A percentile compares a stretch with the other conserved stretches of the same genome.
Evolutionary conservation across 2,888 invertebrate species (phyloP).

Genomic region (Pterostichus madidus): DNA sequence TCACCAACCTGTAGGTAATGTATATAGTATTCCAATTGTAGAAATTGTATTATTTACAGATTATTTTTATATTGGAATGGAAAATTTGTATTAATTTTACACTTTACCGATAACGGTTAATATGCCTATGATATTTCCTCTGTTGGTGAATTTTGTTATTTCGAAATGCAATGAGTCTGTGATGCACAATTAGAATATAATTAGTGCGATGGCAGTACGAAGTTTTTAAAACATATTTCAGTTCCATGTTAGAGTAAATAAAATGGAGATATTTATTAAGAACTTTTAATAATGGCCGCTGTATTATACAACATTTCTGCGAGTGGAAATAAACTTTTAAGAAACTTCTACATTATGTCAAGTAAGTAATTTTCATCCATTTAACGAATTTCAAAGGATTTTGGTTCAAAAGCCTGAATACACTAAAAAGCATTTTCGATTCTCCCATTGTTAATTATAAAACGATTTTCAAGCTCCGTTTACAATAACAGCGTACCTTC

Average conservation of each 20-base stretch:
- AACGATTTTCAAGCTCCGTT: slow-evolving; percentile 44
- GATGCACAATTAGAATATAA: too few species aligned
- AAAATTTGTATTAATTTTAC: too few species aligned
- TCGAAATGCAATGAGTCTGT: too few species aligned
- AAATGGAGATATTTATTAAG: slow-evolving; percentile 52
- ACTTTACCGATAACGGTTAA: too few species aligned
- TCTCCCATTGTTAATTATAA: slow-evolving; percentile 48
- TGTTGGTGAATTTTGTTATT: too few species aligned
- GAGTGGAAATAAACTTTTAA: slow-evolving; percentile 48
- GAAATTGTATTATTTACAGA: too few species aligned
- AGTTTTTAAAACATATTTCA: not conserved
- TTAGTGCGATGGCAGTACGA: not conserved
- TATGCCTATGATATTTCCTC: too few species aligned
- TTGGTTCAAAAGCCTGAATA: slow-evolving; percentile 51
- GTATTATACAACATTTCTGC: slow-evolving; percentile 47
- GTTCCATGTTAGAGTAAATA: slow-evolving; percentile 22
- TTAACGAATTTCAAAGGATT: slow-evolving; percentile 49
- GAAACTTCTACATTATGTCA: slow-evolving; percentile 53
- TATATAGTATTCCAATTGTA: too few species aligned
- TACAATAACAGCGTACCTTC: slow-evolving; percentile 34
- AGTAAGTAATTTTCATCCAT: slow-evolving; percentile 50
- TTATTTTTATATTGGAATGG: too few species aligned
- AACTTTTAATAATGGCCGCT: slow-evolving; percentile 39
- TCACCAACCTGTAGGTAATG: too few species aligned
- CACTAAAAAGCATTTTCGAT: slow-evolving; percentile 54